Evolutionary conservation across 1,140 invertebrate genomes (phyloP).

Genomic region (Drosophila punjabiensis): DNA sequence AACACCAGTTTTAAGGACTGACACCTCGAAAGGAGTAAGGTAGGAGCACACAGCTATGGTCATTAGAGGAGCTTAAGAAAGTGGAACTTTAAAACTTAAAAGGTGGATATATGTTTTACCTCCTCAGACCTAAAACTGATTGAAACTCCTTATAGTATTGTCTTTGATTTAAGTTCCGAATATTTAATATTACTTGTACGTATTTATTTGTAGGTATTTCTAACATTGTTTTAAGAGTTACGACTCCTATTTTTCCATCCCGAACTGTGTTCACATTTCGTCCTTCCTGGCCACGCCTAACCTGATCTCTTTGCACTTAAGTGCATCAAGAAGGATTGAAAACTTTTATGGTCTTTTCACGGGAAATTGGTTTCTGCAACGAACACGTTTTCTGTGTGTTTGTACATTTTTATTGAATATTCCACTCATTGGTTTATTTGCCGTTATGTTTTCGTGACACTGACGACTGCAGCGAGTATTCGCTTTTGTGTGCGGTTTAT

Average conservation of each 20-base stretch:
- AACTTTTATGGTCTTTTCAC: slow-evolving; percentile 24
- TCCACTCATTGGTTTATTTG: slow-evolving; percentile 38
- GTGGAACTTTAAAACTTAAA: background rate
- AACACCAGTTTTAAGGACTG: slow-evolving; percentile 23
- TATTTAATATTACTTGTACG: no score
- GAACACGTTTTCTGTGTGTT: slow-evolving; percentile 14
- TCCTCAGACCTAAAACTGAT: no score
- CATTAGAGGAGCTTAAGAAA: background rate
- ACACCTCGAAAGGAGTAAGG: background rate
- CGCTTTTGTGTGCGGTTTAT: slow-evolving; percentile 27
- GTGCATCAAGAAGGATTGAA: slow-evolving; percentile 27
- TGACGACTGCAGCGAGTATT: slow-evolving; percentile 32
- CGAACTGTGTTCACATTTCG: slow-evolving; percentile 3
- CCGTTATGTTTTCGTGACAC: slow-evolving; percentile 29
- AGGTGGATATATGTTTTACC: no score
- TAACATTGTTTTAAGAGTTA: background rate
- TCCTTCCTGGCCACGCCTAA: background rate
- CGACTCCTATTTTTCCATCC: background rate
- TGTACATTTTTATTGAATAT: slow-evolving; percentile 22
- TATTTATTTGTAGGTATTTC: no score
- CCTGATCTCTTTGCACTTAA: slow-evolving; percentile 10
- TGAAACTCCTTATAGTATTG: no score
- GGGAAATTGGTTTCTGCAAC: slow-evolving; percentile 33
- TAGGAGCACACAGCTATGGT: background rate
- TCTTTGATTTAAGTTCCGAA: no score